Evolutionary conservation across 2,888 invertebrate genomes (phyloP), one percentile per base, ranked within the genome.

Genomic region (Apodemia zela): DNA sequence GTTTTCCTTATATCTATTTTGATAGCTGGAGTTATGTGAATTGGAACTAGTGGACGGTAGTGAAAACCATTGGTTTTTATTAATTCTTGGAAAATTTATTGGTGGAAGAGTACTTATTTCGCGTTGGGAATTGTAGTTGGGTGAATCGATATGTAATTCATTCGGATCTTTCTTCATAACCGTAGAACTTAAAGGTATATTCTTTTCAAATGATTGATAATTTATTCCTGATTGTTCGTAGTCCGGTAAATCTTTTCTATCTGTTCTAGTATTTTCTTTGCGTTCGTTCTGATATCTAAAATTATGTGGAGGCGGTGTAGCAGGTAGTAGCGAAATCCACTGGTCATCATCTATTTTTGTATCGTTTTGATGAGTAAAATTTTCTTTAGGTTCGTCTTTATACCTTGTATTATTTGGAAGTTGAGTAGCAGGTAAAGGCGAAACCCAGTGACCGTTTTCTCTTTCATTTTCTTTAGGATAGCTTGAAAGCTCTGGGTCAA

Each of bases 311-410:
- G 42, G 21, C 25, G 65, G 54, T 57, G 60, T 66, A 45, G 42
- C 58, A 38, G 67, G 62, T 49, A 65, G 61, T 42, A 63, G 58
- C 8, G 69, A 66, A 38, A 54, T 51, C 65, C 67, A 66, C 59
- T 63, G 60, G 15, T 42, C 21, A 17, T 62, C 58, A 25, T 61
- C 61, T 18, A 17, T 1, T 59, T 59, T 63, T 45, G 63, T 35
- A 17, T 59, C 62, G 17, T 60, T 59, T 60, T 8, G 4, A 45
- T 54, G 0, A 11, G 17, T 7, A 8, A n/a, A 29, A 57, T 29
- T 29, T 8, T 8, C 8, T 29, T 3, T 17, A 17, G n/a, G 3
- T 47, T 47, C 17, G 2, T 47, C 17, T 7, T 47, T 47, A 8
- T n/a, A n/a, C 0, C 17, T 47, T 25, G n/a, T n/a, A 57, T 29